Conservation (phyloP, 2,797 vertebrate species). For the Graptemys geographica region DNA sequence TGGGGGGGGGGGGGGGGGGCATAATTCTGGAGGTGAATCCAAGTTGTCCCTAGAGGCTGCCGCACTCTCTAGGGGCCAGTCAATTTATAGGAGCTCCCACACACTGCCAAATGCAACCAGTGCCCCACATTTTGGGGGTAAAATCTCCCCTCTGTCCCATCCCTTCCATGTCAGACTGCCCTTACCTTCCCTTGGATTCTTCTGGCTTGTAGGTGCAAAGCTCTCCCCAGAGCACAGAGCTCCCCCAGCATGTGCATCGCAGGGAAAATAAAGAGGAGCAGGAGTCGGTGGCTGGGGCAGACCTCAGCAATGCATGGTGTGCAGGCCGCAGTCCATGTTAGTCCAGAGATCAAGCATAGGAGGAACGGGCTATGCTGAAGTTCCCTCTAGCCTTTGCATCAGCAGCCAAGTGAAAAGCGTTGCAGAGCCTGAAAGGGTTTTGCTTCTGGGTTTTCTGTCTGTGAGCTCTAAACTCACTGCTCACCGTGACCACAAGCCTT, state of each 20-base stretch:
- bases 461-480: background rate
- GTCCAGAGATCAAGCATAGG: background rate
- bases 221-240: background rate
- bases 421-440: accelerated
- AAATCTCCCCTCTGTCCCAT: background rate
- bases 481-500: background rate
- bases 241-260: background rate
- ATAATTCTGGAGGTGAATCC: background rate
- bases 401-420: accelerated
- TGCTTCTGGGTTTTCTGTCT: background rate
- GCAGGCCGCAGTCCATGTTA: accelerated
- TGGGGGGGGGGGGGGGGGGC: background rate
- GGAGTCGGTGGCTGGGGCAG: accelerated
- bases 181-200: slow-evolving; percentile 31
- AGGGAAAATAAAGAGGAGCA: background rate
- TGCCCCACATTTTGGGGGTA: background rate
- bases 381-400: accelerated
- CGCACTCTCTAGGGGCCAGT: background rate
- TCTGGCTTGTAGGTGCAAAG: background rate
- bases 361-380: accelerated
- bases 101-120: background rate
- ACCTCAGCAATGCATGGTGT: background rate
- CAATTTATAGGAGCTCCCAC: too few species aligned
- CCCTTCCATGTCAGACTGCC: background rate
- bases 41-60: accelerated